A percentile compares a stretch with the other conserved stretches of the same genome.
These are phyloP conservation scores for Timandra comae DNA, from an alignment of 2,888 invertebrate genomes.

Conservation along the genomic window DNA sequence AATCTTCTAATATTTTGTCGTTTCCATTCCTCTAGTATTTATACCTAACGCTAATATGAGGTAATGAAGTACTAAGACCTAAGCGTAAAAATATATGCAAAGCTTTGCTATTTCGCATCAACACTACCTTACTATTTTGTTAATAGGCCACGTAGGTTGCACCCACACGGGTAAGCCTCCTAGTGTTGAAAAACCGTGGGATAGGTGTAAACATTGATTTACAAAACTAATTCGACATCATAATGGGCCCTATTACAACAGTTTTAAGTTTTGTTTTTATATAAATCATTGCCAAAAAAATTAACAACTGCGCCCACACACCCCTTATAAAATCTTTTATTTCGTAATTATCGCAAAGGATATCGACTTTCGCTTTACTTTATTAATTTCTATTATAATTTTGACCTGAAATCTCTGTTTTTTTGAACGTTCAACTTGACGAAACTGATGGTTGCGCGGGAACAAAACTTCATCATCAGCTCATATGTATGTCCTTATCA, in stretches of 20 bases:
- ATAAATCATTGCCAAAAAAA: conserved; percentile 6
- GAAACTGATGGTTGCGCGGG: too few relatives aligned
- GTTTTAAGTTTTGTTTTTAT: conserved; percentile 22
- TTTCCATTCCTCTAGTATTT: too few relatives aligned
- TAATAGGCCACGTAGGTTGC: conserved; percentile 53
- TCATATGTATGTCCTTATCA: too few relatives aligned
- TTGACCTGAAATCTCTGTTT: background rate
- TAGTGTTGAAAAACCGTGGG: conserved; percentile 54
- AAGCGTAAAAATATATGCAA: background rate
- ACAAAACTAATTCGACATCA: conserved; percentile 20
- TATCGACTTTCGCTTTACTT: conserved; percentile 47
- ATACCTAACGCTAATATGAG: too few relatives aligned
- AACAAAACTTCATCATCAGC: too few relatives aligned
- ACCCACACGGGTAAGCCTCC: conserved; percentile 46
- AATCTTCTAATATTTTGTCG: too few relatives aligned
- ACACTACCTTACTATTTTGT: conserved; percentile 45
- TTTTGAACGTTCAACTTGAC: too few relatives aligned
- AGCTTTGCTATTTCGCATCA: conserved; percentile 33
- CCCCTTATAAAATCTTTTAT: conserved; percentile 49
- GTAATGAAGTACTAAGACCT: background rate
- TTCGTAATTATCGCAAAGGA: conserved; percentile 53
- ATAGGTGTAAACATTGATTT: conserved; percentile 36
- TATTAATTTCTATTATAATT: conserved; percentile 9
- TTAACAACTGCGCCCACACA: conserved; percentile 44
- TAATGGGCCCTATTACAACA: conserved; percentile 20